phyloP scores from a whole-genome alignment of 1,140 invertebrate species.

The Cephus cinctus region DNA sequence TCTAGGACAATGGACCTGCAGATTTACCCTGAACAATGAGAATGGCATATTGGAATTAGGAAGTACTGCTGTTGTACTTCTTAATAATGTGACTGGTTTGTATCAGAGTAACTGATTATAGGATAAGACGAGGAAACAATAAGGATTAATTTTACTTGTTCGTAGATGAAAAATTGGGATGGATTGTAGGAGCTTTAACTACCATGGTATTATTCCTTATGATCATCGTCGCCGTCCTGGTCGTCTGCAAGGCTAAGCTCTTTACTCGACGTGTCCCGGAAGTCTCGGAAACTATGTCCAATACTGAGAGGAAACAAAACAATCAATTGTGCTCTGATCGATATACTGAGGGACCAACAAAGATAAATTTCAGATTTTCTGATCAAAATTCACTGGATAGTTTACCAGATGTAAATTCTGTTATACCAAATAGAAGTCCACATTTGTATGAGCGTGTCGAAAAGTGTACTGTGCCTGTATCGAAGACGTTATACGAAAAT shows the following conservation, averaged over 20 bases:
- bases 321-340: conserved; percentile 5
- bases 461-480: conserved; percentile 13
- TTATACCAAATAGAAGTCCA: conserved; percentile 41
- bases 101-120: too few relatives aligned
- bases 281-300: conserved; percentile 35
- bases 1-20: conserved; percentile 50
- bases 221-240: conserved; percentile 45
- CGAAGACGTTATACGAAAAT: conserved; percentile 28
- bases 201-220: conserved; percentile 44
- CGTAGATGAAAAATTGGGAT: conserved; percentile 44
- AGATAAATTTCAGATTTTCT: conserved; percentile 28
- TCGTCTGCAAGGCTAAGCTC: conserved; percentile 43
- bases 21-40: conserved; percentile 29
- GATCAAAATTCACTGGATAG: conserved; percentile 19
- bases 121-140: too few relatives aligned
- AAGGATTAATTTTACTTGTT: conserved; percentile 11
- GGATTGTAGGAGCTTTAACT: conserved; percentile 49
- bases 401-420: conserved; percentile 11
- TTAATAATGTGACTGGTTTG: conserved; percentile 38
- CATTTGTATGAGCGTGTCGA: conserved; percentile 25
- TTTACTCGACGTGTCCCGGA: conserved; percentile 30
- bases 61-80: conserved; percentile 37
- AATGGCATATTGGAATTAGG: conserved; percentile 33
- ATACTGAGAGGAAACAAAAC: conserved; percentile 20
- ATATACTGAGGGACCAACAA: conserved; percentile 23